Percentiles rank a stretch among this genome's conserved stretches.
phyloP scores from a whole-genome alignment of 2,113 vertebrate genomes.

The Micronycteris hirsuta region DNA sequence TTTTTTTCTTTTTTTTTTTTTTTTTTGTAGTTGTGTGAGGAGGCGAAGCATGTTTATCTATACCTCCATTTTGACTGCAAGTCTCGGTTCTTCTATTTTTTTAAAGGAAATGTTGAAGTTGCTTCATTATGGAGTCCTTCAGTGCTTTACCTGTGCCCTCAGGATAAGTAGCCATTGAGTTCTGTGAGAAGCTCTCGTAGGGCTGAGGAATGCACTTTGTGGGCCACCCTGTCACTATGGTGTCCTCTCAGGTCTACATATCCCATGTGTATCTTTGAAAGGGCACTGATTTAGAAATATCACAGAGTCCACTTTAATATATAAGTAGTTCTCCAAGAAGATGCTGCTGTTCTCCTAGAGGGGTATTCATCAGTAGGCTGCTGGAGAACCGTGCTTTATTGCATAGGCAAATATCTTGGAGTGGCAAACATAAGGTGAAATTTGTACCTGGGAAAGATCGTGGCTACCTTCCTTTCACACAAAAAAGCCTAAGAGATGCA shows the following conservation, averaged over 20 bases:
- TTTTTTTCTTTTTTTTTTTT: no score
- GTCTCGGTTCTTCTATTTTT: no score
- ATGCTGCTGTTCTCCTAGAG: not conserved
- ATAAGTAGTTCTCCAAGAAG: not conserved
- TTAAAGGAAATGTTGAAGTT: not conserved
- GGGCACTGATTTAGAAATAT: not conserved
- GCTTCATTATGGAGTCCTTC: not conserved
- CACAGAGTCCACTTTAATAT: not conserved
- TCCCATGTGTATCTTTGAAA: not conserved
- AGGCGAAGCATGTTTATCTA: no score
- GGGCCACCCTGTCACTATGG: fast-evolving
- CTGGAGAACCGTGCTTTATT: not conserved
- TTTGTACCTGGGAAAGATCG: not conserved
- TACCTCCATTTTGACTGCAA: no score
- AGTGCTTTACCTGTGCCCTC: not conserved
- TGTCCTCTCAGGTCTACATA: no score
- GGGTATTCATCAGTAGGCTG: not conserved
- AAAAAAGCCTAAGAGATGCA: not conserved
- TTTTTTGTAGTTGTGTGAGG: no score
- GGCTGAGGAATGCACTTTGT: fast-evolving
- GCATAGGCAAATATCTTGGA: not conserved
- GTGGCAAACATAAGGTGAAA: not conserved
- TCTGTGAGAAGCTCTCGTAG: fast-evolving
- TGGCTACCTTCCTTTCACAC: not conserved
- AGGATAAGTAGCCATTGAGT: not conserved